These are phyloP conservation scores for Gortyna flavago DNA, from an alignment of 2,888 invertebrate genomes.

Conservation along the genomic window DNA sequence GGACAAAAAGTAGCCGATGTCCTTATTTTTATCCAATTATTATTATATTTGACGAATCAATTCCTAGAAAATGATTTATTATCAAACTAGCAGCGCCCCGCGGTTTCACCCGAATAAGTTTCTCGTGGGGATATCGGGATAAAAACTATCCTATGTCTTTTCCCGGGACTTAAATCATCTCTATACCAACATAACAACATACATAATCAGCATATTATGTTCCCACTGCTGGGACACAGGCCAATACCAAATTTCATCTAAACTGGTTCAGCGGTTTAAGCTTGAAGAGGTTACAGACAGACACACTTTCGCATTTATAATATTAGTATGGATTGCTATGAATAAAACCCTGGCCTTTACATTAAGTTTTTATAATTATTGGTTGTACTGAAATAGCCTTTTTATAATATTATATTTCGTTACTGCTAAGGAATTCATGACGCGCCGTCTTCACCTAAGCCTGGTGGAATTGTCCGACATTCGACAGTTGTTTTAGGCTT, in stretches of 20 bases:
- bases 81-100: too few species aligned
- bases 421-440: constrained; percentile 2
- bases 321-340: neutral
- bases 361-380: neutral
- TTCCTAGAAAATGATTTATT: neutral
- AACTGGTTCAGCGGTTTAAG: too few species aligned
- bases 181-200: too few species aligned
- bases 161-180: too few species aligned
- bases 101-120: too few species aligned
- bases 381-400: neutral
- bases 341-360: neutral
- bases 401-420: neutral
- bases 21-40: neutral
- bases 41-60: neutral
- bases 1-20: neutral
- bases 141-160: too few species aligned
- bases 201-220: too few species aligned
- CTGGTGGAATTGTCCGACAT: neutral
- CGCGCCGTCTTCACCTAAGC: neutral
- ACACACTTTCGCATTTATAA: too few species aligned
- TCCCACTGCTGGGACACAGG: too few species aligned
- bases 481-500: constrained; percentile 10
- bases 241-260: too few species aligned
- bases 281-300: too few species aligned
- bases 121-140: too few species aligned